Conservation (phyloP, 2,888 invertebrate species). For the Leucophenga maculata region DNA sequence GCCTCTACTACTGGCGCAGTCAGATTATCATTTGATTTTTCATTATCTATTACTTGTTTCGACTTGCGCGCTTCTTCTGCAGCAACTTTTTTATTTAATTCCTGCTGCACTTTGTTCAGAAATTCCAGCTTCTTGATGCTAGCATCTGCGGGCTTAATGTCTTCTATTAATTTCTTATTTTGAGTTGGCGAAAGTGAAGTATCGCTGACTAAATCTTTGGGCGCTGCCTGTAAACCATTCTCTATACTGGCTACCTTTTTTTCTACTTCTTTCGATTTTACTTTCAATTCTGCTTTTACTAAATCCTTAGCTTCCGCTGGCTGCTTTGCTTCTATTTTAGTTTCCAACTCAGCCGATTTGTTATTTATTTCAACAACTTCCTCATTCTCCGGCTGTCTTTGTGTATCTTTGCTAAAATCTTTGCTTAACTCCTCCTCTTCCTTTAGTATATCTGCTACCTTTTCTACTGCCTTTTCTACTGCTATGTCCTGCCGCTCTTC, state of each 20-base stretch:
- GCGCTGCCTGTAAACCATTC: conserved; percentile 26
- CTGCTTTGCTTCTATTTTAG: background rate
- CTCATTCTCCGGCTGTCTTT: no score
- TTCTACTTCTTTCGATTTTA: background rate
- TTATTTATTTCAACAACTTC: background rate
- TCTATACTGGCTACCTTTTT: background rate
- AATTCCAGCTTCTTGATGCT: conserved; percentile 44
- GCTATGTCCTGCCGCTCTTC: background rate
- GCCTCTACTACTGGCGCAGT: conserved; percentile 34
- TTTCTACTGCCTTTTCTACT: background rate
- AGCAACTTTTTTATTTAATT: conserved; percentile 17
- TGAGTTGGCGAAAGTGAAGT: background rate
- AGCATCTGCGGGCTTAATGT: background rate
- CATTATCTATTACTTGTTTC: background rate
- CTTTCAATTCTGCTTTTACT: background rate
- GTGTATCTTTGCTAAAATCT: background rate
- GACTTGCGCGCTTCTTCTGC: conserved; percentile 1
- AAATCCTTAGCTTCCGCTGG: background rate
- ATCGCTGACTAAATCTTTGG: no score
- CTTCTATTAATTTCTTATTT: background rate
- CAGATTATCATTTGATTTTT: conserved; percentile 11
- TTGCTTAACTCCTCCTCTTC: background rate
- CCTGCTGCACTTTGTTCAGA: conserved; percentile 45
- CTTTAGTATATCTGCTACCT: no score
- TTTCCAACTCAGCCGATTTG: background rate